phyloP scores from a whole-genome alignment of 2,113 vertebrate species.

The Petrocephalus zakoni region DNA sequence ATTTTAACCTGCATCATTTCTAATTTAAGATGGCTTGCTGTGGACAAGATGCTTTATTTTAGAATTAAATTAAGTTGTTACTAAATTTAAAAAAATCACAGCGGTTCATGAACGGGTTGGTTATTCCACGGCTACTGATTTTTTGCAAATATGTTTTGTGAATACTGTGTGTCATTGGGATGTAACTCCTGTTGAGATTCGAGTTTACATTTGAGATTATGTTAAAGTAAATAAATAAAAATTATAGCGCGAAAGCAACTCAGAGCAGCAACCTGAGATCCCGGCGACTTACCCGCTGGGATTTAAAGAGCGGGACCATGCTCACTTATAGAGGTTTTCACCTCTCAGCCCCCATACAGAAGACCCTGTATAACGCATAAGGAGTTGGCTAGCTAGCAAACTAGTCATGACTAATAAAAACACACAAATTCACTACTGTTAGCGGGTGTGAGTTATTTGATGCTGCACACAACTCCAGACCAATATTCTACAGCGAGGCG shows the following conservation, averaged over 20 bases:
- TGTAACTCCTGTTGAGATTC: background rate
- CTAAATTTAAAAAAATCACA: background rate
- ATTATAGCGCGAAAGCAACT: background rate
- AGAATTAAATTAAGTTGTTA: background rate
- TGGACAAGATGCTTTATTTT: background rate
- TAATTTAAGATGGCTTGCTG: background rate
- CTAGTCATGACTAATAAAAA: background rate
- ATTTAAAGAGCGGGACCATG: background rate
- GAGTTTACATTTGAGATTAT: background rate
- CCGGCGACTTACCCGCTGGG: background rate
- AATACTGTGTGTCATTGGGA: background rate
- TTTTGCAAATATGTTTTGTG: background rate
- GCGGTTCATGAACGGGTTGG: background rate
- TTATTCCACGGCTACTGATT: background rate
- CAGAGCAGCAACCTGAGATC: background rate
- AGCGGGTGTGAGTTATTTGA: conserved; percentile 7
- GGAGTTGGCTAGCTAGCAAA: background rate
- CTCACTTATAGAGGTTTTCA: background rate
- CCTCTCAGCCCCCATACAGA: background rate
- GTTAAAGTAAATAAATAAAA: conserved; percentile 8
- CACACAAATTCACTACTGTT: conserved; percentile 3
- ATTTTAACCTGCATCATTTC: background rate
- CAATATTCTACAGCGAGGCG: background rate
- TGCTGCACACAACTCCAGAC: background rate
- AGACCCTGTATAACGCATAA: background rate